Evolutionary conservation across 2,113 vertebrate genomes (phyloP).

Genomic region (Hepsetus odoe): DNA sequence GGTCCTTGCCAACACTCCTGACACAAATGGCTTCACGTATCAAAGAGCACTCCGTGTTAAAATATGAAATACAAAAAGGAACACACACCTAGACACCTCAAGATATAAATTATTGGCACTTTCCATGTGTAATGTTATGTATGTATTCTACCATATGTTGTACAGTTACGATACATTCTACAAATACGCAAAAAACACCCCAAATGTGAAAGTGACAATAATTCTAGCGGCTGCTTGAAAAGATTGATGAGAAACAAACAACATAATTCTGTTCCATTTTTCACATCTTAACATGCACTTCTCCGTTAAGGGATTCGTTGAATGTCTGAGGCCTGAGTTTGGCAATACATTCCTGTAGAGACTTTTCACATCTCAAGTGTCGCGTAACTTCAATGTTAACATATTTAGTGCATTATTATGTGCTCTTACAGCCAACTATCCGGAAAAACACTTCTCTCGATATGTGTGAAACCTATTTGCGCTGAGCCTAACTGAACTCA

Average conservation of each 20-base stretch:
- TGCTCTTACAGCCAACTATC: conserved; percentile 73
- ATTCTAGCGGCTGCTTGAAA: conserved; percentile 70
- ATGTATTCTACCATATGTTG: conserved; percentile 70
- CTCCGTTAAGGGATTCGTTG: conserved; percentile 67
- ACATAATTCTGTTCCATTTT: conserved; percentile 70
- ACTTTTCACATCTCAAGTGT: conserved; percentile 68
- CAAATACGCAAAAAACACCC: conserved; percentile 75
- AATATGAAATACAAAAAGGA: conserved; percentile 79
- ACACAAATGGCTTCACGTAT: conserved; percentile 77
- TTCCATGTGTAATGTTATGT: conserved; percentile 74
- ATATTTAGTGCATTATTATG: conserved; percentile 82
- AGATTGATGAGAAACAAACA: conserved; percentile 56
- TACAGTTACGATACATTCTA: conserved; percentile 79
- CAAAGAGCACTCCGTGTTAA: conserved; percentile 72
- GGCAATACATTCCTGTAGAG: conserved; percentile 80
- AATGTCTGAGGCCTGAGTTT: conserved; percentile 81
- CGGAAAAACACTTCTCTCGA: conserved; percentile 63
- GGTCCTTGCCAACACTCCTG: conserved; percentile 81
- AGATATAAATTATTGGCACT: conserved; percentile 80
- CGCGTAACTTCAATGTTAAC: conserved; percentile 74
- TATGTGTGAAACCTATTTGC: conserved; percentile 65
- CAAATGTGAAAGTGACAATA: conserved; percentile 80
- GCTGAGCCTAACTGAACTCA: conserved; percentile 66
- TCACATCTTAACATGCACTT: conserved; percentile 75
- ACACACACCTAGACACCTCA: conserved; percentile 71